Evolutionary conservation across 2,113 vertebrate genomes (phyloP).

Genomic region (Rostratula benghalensis): DNA sequence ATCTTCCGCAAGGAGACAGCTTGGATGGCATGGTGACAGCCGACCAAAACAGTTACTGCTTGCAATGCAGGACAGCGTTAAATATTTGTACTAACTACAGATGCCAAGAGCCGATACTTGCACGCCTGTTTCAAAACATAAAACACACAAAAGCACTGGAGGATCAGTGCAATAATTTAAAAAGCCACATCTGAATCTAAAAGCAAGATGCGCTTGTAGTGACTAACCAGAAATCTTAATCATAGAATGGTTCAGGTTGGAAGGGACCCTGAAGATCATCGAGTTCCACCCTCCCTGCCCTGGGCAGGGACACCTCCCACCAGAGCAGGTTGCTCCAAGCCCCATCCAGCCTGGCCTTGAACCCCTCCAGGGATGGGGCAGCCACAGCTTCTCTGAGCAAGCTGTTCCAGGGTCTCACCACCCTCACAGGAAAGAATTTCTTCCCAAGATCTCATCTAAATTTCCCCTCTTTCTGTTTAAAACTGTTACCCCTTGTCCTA

Average conservation of each 20-base stretch:
- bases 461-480: too few species aligned
- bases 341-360: not conserved
- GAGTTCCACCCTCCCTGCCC: not conserved
- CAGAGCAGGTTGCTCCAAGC: not conserved
- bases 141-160: not conserved
- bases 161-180: not conserved
- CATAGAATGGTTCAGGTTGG: not conserved
- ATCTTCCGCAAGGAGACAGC: not conserved
- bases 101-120: not conserved
- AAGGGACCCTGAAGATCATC: not conserved
- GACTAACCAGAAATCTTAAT: not conserved
- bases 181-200: not conserved
- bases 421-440: too few species aligned
- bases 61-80: not conserved
- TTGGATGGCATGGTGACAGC: not conserved
- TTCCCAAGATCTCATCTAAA: not conserved
- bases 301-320: not conserved
- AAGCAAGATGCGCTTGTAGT: not conserved
- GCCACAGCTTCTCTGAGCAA: not conserved
- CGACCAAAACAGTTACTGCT: rapidly evolving
- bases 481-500: too few species aligned
- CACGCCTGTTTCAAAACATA: not conserved
- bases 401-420: not conserved
- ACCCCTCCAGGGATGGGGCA: not conserved
- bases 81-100: not conserved